A percentile compares a stretch with the other conserved stretches of the same genome.
phyloP scores from a whole-genome alignment of 1,140 invertebrate species.

The Frieseomelitta varia region DNA sequence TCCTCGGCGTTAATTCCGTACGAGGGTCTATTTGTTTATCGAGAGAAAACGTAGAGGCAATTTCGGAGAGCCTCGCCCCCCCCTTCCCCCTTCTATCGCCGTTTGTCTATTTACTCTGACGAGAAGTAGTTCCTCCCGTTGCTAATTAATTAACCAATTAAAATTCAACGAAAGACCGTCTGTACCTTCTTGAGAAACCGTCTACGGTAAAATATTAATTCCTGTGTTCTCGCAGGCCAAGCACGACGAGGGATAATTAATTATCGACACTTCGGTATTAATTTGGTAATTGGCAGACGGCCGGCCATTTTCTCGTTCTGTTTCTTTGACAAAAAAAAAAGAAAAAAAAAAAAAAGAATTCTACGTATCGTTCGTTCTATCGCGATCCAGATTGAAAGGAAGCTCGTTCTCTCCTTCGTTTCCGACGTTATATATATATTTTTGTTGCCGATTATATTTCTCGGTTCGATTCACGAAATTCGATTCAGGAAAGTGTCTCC shows the following conservation, averaged over 20 bases:
- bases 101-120: conserved; percentile 8
- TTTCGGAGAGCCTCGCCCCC: background rate
- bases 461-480: no score
- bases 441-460: background rate
- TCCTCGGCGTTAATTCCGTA: background rate
- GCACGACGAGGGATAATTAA: conserved; percentile 4
- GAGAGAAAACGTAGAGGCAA: background rate
- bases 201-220: conserved; percentile 19
- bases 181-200: background rate
- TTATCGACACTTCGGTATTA: conserved; percentile 39
- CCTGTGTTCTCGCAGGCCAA: background rate
- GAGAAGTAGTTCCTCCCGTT: background rate
- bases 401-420: no score
- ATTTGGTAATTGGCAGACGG: conserved; percentile 20
- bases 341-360: no score
- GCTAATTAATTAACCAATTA: conserved; percentile 46
- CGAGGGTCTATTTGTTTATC: conserved; percentile 1
- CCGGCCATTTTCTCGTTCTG: background rate
- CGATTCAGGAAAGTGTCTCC: no score
- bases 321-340: background rate
- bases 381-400: background rate
- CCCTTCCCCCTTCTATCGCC: background rate
- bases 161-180: conserved; percentile 26
- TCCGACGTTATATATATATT: no score
- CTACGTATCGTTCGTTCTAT: background rate